Evolutionary conservation across 2,888 invertebrate species (phyloP), one percentile per base, ranked within the genome.

Genomic region (Perizoma affinitatum): DNA sequence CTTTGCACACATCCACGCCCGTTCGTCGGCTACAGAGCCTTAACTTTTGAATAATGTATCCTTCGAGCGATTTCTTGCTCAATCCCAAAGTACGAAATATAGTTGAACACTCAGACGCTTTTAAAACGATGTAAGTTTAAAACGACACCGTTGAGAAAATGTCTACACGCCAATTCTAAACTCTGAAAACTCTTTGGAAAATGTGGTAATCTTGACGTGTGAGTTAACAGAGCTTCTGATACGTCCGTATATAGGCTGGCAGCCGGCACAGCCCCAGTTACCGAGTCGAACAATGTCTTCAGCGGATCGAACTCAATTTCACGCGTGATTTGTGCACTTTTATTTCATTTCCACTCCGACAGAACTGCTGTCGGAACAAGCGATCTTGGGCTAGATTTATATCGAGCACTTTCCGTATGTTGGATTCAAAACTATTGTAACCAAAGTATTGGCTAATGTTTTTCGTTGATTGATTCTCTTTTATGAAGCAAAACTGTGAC

Each of bases 271-370:
- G 77, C 70, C 22, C 22, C 73, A 75, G 73, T 79, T 80, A 74
- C 76, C 78, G 77, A 75, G 74, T 70, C 82, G 80, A 79, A 85
- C 86, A 86, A 84, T 84, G 83, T 82, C 84, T 85, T 82, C 76
- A 80, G 80, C 75, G 82, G 83, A 74, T 83, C 83, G 84, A 89
- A 90, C 83, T 88, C 90, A 88, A 91, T 91, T 91, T 90, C 89
- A 90, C 90, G 90, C 88, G 87, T 89, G 88, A 89, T 90, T 89
- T 89, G 84, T 85, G 80, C 80, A 82, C 82, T 87, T 87, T 89
- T 87, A 88, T 88, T 88, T 87, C 84, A 84, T 88, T 89, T 80
- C 83, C 80, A 86, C 80, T 82, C 70, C 70, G 69, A 74, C 70
- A 75, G 75, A 78, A 80, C 75, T 72, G 71, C 71, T 77, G 75